A percentile compares a stretch with the other conserved stretches of the same genome.
Evolutionary conservation across 2,113 vertebrate species (phyloP).

Genomic region (Grammomys surdaster): DNA sequence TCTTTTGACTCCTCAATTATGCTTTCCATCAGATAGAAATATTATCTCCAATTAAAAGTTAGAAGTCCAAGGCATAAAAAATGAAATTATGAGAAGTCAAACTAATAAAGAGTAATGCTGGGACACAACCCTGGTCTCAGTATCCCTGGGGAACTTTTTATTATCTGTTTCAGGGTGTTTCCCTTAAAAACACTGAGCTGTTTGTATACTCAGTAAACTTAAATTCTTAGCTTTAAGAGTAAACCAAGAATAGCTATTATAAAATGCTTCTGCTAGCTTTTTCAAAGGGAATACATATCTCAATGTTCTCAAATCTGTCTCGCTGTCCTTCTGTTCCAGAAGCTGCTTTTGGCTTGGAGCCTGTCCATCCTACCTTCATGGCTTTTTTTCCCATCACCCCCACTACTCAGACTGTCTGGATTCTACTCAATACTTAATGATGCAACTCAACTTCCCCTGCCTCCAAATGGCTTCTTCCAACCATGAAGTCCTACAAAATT

Average conservation of each 20-base stretch:
- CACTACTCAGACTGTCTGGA: neutral
- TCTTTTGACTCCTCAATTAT: neutral
- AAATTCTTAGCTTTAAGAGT: conserved; percentile 40
- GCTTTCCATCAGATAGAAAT: neutral
- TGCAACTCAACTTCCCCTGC: neutral
- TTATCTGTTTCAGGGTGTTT: neutral
- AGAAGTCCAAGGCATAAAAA: neutral
- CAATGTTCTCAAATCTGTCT: neutral
- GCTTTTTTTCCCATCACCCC: neutral
- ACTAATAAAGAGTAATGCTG: neutral
- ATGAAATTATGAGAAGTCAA: neutral
- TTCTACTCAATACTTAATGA: neutral
- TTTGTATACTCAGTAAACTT: neutral
- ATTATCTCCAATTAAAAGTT: conserved; percentile 33
- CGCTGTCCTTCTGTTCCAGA: neutral
- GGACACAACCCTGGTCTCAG: too few species aligned
- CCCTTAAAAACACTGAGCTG: conserved; percentile 28
- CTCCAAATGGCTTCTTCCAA: neutral
- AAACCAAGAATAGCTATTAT: neutral
- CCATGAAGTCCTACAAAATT: conserved; percentile 3
- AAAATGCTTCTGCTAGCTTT: conserved; percentile 2
- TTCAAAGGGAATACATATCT: neutral
- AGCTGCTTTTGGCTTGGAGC: neutral
- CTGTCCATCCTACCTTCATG: neutral
- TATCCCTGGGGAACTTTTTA: neutral